phyloP scores from a whole-genome alignment of 2,888 invertebrate species.

The Adela reaumurella region DNA sequence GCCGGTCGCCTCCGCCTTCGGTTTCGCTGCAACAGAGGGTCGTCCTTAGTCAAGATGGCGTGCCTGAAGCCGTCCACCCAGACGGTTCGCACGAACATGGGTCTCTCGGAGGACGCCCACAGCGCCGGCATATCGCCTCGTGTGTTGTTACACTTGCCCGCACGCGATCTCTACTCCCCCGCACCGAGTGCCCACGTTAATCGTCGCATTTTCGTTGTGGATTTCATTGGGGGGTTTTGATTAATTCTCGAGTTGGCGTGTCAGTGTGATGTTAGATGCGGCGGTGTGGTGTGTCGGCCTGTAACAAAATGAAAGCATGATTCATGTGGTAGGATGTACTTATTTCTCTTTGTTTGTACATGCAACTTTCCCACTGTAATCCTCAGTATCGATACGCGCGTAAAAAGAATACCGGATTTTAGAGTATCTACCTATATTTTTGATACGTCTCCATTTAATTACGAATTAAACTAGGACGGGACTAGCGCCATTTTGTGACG shows the following conservation, averaged over 20 bases:
- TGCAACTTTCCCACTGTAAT: too few species aligned
- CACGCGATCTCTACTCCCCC: too few species aligned
- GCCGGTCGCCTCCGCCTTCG: conserved; percentile 27
- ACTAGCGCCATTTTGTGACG: too few species aligned
- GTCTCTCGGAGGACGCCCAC: conserved; percentile 61
- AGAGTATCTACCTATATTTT: too few species aligned
- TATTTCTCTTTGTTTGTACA: too few species aligned
- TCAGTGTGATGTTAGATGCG: not conserved
- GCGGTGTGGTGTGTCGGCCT: not conserved
- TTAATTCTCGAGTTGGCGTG: too few species aligned
- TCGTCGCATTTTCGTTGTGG: not conserved
- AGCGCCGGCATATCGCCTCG: conserved; percentile 45
- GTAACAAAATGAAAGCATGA: not conserved
- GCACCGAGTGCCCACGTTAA: not conserved
- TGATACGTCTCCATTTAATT: too few species aligned
- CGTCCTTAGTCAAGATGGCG: conserved; percentile 64
- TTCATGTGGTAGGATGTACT: too few species aligned
- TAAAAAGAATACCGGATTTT: too few species aligned
- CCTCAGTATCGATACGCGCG: too few species aligned
- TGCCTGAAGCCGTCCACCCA: conserved; percentile 73
- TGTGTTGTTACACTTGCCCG: conserved; percentile 14
- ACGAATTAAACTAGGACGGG: too few species aligned
- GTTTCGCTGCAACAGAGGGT: conserved; percentile 41
- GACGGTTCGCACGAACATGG: conserved; percentile 59
- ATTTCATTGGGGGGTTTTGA: too few species aligned